These are phyloP conservation scores for Heliothis virescens DNA, from an alignment of 1,140 invertebrate genomes.

Conservation along the genomic window DNA sequence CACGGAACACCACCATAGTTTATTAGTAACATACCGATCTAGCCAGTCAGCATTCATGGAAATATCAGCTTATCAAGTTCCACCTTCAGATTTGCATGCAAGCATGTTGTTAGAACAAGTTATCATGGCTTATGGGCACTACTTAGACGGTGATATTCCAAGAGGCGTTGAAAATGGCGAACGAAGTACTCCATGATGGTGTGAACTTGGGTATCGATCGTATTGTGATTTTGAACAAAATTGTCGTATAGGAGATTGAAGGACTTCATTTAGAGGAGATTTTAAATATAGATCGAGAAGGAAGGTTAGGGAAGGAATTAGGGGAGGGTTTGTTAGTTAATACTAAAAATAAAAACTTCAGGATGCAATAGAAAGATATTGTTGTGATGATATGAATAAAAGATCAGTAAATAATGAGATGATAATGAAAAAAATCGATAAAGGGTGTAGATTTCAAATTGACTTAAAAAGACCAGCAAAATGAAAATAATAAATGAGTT, in stretches of 20 bases:
- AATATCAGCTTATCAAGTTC: slow-evolving; percentile 17
- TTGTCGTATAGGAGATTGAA: background rate
- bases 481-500: too few relatives aligned
- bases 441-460: too few relatives aligned
- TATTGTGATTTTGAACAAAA: background rate
- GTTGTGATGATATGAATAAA: too few relatives aligned
- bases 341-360: too few relatives aligned
- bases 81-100: slow-evolving; percentile 22
- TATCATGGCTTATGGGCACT: background rate
- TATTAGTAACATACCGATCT: background rate
- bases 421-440: too few relatives aligned
- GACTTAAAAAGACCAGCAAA: too few relatives aligned
- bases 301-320: too few relatives aligned
- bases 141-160: background rate
- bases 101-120: slow-evolving; percentile 18
- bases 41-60: background rate
- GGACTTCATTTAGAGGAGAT: too few relatives aligned
- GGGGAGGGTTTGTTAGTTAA: too few relatives aligned
- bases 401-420: too few relatives aligned
- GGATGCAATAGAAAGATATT: too few relatives aligned
- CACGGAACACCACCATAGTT: background rate
- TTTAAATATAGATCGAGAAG: too few relatives aligned
- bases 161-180: background rate
- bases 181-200: background rate
- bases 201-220: background rate